Conservation (phyloP, 1,140 invertebrate genomes). For the Bombus superbus region DNA sequence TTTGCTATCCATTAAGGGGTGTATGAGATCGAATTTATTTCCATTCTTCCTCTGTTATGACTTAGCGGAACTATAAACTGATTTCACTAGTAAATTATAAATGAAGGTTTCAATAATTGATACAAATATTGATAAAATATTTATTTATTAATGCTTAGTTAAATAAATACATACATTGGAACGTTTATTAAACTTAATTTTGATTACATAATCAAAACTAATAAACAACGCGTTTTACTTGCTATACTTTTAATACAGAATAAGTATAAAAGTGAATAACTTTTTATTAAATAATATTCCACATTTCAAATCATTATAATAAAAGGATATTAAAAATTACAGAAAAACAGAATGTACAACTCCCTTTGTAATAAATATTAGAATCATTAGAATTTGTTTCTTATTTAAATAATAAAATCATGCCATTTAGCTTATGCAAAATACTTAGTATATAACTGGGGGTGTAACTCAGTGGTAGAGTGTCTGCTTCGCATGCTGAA, state of each 20-base stretch:
- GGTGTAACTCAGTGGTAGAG: conserved; percentile 86
- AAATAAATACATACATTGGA: not conserved
- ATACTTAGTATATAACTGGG: conserved; percentile 64
- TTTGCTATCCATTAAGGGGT: not conserved
- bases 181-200: not conserved
- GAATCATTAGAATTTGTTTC: not conserved
- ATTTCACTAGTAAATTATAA: not conserved
- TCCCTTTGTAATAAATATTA: not conserved
- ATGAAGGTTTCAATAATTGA: not conserved
- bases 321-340: not conserved
- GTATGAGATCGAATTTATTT: not conserved
- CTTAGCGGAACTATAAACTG: not conserved
- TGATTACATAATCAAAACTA: not conserved
- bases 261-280: not conserved
- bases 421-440: not conserved
- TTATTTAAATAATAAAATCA: not conserved
- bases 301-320: not conserved
- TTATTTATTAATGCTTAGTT: not conserved
- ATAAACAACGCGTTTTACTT: not conserved
- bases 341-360: not conserved
- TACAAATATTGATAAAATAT: not conserved
- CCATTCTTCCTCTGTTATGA: not conserved
- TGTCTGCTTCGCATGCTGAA: conserved; percentile 85
- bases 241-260: not conserved
- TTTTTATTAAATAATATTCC: not conserved